Evolutionary conservation across 2,888 invertebrate species (phyloP).

Genomic region (Cataglyphis albicans): DNA sequence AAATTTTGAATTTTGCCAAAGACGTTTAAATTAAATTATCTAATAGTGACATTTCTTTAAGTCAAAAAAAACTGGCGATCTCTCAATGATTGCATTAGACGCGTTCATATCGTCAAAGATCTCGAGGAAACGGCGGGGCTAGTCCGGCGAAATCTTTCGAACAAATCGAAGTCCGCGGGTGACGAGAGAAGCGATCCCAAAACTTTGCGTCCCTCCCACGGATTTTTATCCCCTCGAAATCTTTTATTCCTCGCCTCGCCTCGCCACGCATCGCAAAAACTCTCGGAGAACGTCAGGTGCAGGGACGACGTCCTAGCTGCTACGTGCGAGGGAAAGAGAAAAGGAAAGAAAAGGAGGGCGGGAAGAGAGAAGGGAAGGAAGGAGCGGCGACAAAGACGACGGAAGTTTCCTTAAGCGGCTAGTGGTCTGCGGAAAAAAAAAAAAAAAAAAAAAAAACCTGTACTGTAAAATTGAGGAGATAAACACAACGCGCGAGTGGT

Average conservation of each 20-base stretch:
- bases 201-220: slow-evolving; percentile 62
- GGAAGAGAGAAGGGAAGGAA: too few relatives aligned
- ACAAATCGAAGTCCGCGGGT: slow-evolving; percentile 33
- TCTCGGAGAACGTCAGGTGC: slow-evolving; percentile 70
- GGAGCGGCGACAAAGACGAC: slow-evolving; percentile 61
- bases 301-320: slow-evolving; percentile 62
- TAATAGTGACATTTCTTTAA: neutral
- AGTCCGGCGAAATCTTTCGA: slow-evolving; percentile 53
- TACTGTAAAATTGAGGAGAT: slow-evolving; percentile 49
- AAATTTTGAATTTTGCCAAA: neutral
- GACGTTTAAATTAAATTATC: neutral
- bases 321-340: slow-evolving; percentile 53
- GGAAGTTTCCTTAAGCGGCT: slow-evolving; percentile 68
- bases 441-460: slow-evolving; percentile 32
- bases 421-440: slow-evolving; percentile 50
- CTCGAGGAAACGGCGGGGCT: slow-evolving; percentile 12
- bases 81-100: neutral
- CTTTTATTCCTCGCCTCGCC: slow-evolving; percentile 70
- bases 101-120: slow-evolving; percentile 11
- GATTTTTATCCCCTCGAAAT: slow-evolving; percentile 73
- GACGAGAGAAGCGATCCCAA: slow-evolving; percentile 56
- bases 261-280: slow-evolving; percentile 63
- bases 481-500: slow-evolving; percentile 31
- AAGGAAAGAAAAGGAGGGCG: neutral
- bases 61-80: neutral